Evolutionary conservation across 2,888 invertebrate species (phyloP).

Genomic region (Lasioglossum malachurum): DNA sequence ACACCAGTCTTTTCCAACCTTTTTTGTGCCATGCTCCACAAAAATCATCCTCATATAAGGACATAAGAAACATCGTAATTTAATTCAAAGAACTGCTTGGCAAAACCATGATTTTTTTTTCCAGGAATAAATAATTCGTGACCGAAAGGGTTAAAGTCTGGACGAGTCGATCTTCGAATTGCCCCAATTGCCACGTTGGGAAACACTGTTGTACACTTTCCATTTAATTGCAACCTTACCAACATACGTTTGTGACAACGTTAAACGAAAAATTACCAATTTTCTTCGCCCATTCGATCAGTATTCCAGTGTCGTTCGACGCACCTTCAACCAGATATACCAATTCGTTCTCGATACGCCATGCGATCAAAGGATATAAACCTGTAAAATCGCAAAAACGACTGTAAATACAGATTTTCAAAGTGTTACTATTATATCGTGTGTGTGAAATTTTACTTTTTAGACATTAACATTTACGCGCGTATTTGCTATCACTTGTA

Average conservation of each 20-base stretch:
- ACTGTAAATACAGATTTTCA: not conserved
- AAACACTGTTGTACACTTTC: not conserved
- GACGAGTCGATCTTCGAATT: no score
- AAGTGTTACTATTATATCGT: not conserved
- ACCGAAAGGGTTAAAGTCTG: no score
- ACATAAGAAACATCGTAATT: no score
- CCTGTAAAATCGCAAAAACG: conserved; percentile 84
- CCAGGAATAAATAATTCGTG: no score
- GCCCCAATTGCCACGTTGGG: no score
- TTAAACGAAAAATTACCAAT: conserved; percentile 86
- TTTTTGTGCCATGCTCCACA: no score
- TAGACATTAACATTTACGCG: no score
- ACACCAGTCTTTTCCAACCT: not conserved
- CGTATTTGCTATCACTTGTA: no score
- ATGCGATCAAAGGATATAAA: conserved; percentile 96
- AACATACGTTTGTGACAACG: not conserved
- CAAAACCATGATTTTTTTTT: no score
- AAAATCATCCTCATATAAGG: no score
- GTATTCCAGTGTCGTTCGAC: conserved; percentile 94
- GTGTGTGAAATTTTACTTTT: no score
- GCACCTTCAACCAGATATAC: conserved; percentile 94
- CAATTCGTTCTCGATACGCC: conserved; percentile 89
- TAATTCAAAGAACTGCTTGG: no score
- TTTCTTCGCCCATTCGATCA: conserved; percentile 93
- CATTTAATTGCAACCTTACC: not conserved